Evolutionary conservation across 2,888 invertebrate species (phyloP).

Genomic region (Eledone cirrhosa): DNA sequence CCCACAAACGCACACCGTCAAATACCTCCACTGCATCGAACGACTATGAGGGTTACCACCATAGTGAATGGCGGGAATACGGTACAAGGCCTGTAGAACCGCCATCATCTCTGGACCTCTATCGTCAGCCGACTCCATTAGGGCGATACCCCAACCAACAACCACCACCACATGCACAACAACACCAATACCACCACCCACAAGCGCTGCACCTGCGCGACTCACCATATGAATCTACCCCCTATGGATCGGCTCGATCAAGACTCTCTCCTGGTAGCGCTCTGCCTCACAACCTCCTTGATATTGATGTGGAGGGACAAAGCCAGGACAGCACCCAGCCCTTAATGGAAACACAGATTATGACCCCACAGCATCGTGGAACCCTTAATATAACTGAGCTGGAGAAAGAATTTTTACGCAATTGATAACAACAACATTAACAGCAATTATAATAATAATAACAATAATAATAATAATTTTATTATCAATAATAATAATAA

Average conservation of each 20-base stretch:
- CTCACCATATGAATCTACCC: constrained; percentile 85
- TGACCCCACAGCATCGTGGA: neutral
- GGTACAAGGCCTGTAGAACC: constrained; percentile 68
- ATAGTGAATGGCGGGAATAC: constrained; percentile 44
- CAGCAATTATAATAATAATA: too few relatives aligned
- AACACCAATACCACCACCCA: too few relatives aligned
- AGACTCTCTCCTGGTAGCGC: constrained; percentile 72
- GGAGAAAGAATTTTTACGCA: neutral
- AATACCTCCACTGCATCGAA: constrained; percentile 76
- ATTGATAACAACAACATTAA: neutral
- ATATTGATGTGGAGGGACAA: constrained; percentile 66
- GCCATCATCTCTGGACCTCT: constrained; percentile 73
- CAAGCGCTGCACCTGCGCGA: constrained; percentile 66
- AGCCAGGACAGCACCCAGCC: constrained; percentile 61
- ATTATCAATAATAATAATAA: too few relatives aligned
- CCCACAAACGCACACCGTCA: constrained; percentile 81
- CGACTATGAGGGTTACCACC: constrained; percentile 34
- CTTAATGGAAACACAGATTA: constrained; percentile 37
- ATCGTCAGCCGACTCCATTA: constrained; percentile 65
- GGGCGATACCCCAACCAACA: constrained; percentile 79
- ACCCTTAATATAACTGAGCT: neutral
- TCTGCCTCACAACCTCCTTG: constrained; percentile 63
- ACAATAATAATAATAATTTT: too few relatives aligned
- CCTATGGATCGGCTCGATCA: constrained; percentile 80
- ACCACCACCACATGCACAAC: constrained; percentile 75